These are phyloP conservation scores for Denticeps clupeoides DNA, from an alignment of 2,797 vertebrate genomes.

Conservation along the genomic window DNA sequence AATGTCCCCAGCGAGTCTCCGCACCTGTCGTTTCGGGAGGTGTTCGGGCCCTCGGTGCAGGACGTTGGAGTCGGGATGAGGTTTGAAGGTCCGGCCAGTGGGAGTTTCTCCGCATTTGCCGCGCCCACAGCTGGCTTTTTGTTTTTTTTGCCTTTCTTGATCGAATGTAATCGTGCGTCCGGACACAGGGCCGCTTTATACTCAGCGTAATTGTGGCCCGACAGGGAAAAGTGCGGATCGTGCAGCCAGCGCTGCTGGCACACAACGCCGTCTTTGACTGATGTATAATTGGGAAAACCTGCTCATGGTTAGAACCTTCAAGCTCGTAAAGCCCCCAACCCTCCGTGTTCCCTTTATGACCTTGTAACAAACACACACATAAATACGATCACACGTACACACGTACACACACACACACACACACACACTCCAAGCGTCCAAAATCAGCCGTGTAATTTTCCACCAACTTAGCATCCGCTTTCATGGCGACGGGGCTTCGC, in stretches of 20 bases:
- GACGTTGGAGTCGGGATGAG: no score
- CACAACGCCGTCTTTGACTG: slow-evolving; percentile 35
- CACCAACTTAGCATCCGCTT: slow-evolving; percentile 39
- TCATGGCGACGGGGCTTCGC: slow-evolving; percentile 27
- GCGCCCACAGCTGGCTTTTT: no score
- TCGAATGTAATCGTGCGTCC: slow-evolving; percentile 12
- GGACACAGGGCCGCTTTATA: no score
- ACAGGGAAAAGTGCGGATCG: slow-evolving; percentile 38
- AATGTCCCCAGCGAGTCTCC: no score
- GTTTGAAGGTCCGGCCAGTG: no score
- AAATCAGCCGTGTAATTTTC: slow-evolving; percentile 39
- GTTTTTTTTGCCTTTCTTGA: no score
- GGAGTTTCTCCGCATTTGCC: no score
- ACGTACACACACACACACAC: not conserved
- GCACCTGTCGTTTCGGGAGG: no score
- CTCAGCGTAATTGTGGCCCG: slow-evolving; percentile 33
- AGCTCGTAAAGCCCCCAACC: not conserved
- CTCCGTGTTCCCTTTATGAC: slow-evolving; percentile 5
- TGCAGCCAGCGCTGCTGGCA: slow-evolving; percentile 27
- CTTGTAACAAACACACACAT: not conserved
- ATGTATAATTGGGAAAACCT: slow-evolving; percentile 41
- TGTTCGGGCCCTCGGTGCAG: no score
- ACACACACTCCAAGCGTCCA: slow-evolving; percentile 12
- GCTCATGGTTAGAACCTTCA: slow-evolving; percentile 30
- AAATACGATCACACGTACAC: not conserved